These are phyloP conservation scores for Anomalospiza imberbis DNA, from an alignment of 2,797 vertebrate genomes.

Conservation along the genomic window DNA sequence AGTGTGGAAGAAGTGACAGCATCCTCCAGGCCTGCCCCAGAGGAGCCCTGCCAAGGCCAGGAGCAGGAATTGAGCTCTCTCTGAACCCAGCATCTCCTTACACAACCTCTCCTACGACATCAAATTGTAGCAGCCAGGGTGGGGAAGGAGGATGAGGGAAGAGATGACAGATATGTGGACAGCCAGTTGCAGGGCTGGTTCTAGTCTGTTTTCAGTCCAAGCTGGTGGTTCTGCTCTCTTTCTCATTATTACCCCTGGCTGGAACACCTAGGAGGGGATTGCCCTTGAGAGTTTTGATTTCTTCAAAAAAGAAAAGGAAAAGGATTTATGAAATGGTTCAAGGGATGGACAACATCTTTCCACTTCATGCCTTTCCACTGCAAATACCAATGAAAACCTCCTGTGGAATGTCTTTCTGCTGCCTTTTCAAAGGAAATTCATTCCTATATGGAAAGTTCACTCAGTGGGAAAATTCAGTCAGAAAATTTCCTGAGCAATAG, in stretches of 20 bases:
- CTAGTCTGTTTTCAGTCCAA: neutral
- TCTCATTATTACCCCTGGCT: neutral
- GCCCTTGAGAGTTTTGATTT: neutral
- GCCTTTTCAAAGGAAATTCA: neutral
- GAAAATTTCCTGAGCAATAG: neutral
- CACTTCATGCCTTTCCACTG: neutral
- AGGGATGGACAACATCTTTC: neutral
- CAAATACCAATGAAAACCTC: neutral
- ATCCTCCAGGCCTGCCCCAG: rapidly evolving
- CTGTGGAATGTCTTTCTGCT: neutral
- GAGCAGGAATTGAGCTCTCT: neutral
- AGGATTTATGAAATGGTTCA: neutral
- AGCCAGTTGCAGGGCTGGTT: neutral
- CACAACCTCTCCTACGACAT: neutral
- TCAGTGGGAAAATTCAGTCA: neutral
- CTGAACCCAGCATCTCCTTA: neutral
- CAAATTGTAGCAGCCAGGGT: neutral
- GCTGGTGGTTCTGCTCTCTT: neutral
- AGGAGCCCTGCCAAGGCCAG: neutral
- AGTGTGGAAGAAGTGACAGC: neutral
- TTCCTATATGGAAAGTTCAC: neutral
- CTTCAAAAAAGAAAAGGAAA: neutral
- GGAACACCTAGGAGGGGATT: neutral
- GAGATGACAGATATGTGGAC: neutral
- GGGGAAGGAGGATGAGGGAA: neutral